Evolutionary conservation across 2,113 vertebrate genomes (phyloP), one percentile per base, ranked within the genome.

Genomic region (Pimephales promelas): DNA sequence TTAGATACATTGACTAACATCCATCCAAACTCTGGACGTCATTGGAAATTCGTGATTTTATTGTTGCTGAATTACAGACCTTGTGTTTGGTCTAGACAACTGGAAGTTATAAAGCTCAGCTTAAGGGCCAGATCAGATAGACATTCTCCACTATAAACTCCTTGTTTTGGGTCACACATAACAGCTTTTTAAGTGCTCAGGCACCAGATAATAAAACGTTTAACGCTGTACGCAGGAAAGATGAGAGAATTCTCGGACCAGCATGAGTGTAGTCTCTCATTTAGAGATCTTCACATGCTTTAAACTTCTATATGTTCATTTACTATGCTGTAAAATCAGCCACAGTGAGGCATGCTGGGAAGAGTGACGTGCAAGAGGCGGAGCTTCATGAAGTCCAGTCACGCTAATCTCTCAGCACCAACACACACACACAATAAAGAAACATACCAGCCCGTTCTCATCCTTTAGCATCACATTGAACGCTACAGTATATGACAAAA

Each of bases 321-420:
- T 80, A 80, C 78, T 49, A 80, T 70, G 47, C 64, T 54, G 64
- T 81, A 36, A 81, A 70, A 74, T 56, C 20, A 22, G 79, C 79
- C 64, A 54, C 45, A 81, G 26, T 81, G 20, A 81, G 47, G 79
- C 47, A 81, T 81, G 62, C 61, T 81, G 79, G 79, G 79, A 81
- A 70, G 47, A 2, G 47, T 70, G 45, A 68, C 31, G 64, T 3
- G 57, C 1, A 45, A 79, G 76, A 79, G 56, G 57, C 14, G 76
- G 59, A 52, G 77, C 59, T 66, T 66, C 43, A 8, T 34, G 24
- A 34, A 47, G 4, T 66, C 77, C 57, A 66, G 43, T 79, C 59
- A 79, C 5, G 10, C 77, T 31, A 80, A 66, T 49, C 16, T 66
- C 22, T 59, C 34, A 43, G 2, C 6, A 24, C 52, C 24, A 57